Percentiles rank a stretch among this genome's conserved stretches.
phyloP scores from a whole-genome alignment of 2,888 invertebrate genomes.

The Daptonema setosum region DNA sequence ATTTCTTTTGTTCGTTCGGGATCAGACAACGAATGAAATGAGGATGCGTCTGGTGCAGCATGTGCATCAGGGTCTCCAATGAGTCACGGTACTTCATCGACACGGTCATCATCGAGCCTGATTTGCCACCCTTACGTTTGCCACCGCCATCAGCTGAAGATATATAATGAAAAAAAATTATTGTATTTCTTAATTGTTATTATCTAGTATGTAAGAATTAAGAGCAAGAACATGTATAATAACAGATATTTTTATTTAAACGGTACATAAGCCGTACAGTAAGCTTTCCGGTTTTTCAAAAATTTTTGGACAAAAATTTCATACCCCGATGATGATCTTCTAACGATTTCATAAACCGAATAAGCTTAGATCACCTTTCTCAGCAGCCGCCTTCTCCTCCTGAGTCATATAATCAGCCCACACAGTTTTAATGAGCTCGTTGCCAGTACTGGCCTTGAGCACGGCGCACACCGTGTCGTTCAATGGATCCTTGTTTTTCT shows the following conservation, averaged over 20 bases:
- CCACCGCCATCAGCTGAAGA: constrained; percentile 1
- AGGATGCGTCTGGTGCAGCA: constrained; percentile 26
- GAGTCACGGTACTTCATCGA: constrained; percentile 22
- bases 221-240: no score
- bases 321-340: no score
- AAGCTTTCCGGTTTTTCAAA: no score
- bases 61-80: constrained; percentile 26
- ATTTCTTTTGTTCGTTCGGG: constrained; percentile 27
- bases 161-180: neutral
- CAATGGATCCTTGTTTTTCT: constrained; percentile 99
- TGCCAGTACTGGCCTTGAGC: constrained; percentile 24
- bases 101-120: constrained; percentile 25
- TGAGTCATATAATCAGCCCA: constrained; percentile 26
- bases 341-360: no score
- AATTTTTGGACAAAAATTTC: no score
- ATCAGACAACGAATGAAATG: constrained; percentile 31
- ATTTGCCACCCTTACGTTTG: constrained; percentile 25
- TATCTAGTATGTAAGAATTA: no score
- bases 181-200: no score
- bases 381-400: constrained; percentile 22
- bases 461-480: constrained; percentile 98
- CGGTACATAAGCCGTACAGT: no score
- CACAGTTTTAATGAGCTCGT: constrained; percentile 18
- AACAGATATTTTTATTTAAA: no score
- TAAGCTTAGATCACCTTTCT: no score